phyloP scores from a whole-genome alignment of 2,797 vertebrate species.

The Varecia variegata region DNA sequence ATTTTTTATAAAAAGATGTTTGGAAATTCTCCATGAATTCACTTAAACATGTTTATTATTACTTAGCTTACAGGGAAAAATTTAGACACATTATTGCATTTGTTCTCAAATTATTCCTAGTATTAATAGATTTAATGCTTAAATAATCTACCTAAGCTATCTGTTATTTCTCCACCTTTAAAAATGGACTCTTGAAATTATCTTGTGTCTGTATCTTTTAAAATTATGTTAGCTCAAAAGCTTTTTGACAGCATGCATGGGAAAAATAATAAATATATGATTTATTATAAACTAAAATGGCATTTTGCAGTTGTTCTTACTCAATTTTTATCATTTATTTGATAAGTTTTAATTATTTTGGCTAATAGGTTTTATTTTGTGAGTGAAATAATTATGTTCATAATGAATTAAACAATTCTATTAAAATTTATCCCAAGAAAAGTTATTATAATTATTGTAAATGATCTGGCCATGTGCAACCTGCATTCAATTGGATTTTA shows the following conservation, averaged over 20 bases:
- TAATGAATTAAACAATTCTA: neutral
- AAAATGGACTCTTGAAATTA: neutral
- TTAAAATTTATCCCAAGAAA: neutral
- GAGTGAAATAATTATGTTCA: neutral
- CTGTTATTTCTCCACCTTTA: neutral
- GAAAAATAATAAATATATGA: neutral
- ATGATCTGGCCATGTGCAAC: neutral
- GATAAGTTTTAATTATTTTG: neutral
- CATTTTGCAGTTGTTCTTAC: neutral
- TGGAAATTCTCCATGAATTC: neutral
- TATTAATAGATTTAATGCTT: neutral
- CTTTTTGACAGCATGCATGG: neutral
- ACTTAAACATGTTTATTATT: neutral
- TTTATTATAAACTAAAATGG: neutral
- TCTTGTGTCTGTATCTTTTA: neutral
- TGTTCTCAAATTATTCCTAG: neutral
- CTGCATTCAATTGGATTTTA: neutral
- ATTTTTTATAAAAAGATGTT: neutral
- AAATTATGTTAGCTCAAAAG: neutral
- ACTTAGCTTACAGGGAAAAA: neutral
- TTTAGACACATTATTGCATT: neutral
- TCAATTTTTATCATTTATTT: neutral
- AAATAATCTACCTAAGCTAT: neutral
- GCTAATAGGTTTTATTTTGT: neutral
- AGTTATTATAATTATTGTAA: neutral